phyloP scores from a whole-genome alignment of 2,113 vertebrate genomes.

The Ptilonorhynchus violaceus region DNA sequence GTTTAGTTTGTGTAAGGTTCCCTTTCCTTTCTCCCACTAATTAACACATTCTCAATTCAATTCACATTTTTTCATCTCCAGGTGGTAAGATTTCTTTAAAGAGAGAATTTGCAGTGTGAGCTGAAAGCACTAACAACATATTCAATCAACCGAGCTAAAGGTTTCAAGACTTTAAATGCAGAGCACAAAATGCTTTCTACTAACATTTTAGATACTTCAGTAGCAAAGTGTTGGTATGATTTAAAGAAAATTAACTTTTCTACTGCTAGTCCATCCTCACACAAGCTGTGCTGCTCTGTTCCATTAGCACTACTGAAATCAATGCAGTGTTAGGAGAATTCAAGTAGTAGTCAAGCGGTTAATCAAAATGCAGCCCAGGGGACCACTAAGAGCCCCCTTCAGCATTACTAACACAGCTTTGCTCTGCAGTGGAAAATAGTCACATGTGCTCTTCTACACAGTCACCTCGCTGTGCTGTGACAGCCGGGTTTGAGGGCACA shows the following conservation, averaged over 20 bases:
- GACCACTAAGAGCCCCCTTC: constrained; percentile 22
- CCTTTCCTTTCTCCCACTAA: background rate
- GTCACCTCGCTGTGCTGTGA: background rate
- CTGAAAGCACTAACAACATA: constrained; percentile 9
- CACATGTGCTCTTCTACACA: background rate
- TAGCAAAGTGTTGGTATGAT: background rate
- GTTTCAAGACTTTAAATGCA: constrained; percentile 25
- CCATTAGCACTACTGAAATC: constrained; percentile 38
- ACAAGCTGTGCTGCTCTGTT: constrained; percentile 34
- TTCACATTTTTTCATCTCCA: constrained; percentile 18
- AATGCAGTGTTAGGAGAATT: constrained; percentile 34
- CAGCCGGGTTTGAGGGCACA: background rate
- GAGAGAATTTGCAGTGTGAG: background rate
- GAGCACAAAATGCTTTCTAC: constrained; percentile 5
- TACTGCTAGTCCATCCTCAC: constrained; percentile 4
- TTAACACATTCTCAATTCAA: constrained; percentile 1
- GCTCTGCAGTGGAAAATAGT: background rate
- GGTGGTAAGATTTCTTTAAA: background rate
- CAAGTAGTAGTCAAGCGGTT: constrained; percentile 36
- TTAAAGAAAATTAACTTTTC: constrained; percentile 43
- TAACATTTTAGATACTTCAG: constrained; percentile 13
- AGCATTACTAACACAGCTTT: background rate
- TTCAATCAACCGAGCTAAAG: background rate
- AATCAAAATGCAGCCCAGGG: constrained; percentile 42
- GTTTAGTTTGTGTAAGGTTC: background rate